A percentile compares a stretch with the other conserved stretches of the same genome.
Conservation (phyloP, 2,797 vertebrate species). For the Diglossa cyanea region DNA sequence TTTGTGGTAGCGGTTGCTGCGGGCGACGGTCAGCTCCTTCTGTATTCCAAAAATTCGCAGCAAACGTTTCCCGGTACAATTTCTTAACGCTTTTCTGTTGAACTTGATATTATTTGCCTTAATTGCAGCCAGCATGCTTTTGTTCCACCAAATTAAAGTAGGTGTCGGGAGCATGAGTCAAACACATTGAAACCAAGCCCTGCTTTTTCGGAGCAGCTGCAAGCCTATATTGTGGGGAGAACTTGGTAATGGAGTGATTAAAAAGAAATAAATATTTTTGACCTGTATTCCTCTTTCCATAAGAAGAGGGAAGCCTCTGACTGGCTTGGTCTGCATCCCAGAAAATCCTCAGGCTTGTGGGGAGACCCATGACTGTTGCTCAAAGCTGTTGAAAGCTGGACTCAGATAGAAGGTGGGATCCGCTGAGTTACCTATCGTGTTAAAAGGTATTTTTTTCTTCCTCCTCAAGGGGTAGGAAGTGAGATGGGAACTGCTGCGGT, state of each 20-base stretch:
- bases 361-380: background rate
- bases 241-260: background rate
- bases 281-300: background rate
- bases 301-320: background rate
- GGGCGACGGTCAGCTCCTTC: background rate
- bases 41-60: background rate
- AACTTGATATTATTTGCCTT: background rate
- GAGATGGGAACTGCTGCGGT: background rate
- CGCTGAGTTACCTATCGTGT: background rate
- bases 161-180: background rate
- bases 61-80: accelerated
- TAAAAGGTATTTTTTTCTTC: background rate
- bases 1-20: background rate
- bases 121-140: background rate
- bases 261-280: background rate
- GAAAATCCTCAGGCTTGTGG: background rate
- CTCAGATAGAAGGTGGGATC: background rate
- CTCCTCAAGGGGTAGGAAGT: background rate
- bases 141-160: background rate
- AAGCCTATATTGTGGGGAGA: background rate
- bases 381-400: background rate
- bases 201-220: background rate
- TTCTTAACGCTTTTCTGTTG: background rate
- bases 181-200: background rate
- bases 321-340: background rate